Evolutionary conservation across 2,113 vertebrate genomes (phyloP).

Genomic region (Labeo catla): DNA sequence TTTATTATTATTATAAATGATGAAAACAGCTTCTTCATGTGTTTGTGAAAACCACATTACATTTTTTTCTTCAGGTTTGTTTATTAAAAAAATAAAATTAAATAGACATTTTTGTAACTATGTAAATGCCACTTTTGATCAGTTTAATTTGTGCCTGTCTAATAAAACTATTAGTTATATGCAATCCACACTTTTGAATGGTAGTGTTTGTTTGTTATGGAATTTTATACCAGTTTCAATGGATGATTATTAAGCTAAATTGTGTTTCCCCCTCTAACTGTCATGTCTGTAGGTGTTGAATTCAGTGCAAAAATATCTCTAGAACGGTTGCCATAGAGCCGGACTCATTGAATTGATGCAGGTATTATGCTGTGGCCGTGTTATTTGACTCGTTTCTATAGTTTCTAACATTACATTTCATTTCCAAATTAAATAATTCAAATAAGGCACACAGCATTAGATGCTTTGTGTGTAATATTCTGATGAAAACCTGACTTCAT

Average conservation of each 20-base stretch:
- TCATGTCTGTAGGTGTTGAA: not conserved
- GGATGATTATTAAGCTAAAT: not conserved
- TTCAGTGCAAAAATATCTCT: slow-evolving; percentile 25
- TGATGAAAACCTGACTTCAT: slow-evolving; percentile 68
- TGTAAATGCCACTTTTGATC: too few relatives aligned
- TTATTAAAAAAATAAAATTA: too few relatives aligned
- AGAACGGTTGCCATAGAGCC: slow-evolving; percentile 1
- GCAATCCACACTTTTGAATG: not conserved
- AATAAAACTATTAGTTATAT: too few relatives aligned
- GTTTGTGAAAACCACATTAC: too few relatives aligned
- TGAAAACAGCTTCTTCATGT: too few relatives aligned
- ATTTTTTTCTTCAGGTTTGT: too few relatives aligned
- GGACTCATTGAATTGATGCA: not conserved
- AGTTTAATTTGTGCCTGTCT: too few relatives aligned
- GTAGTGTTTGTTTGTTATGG: not conserved
- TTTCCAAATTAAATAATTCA: slow-evolving; percentile 67
- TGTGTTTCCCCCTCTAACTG: not conserved
- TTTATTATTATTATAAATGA: too few relatives aligned
- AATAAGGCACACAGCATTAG: slow-evolving; percentile 65
- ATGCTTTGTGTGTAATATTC: slow-evolving; percentile 60
- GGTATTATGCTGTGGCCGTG: not conserved
- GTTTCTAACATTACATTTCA: not conserved
- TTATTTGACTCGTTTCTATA: not conserved
- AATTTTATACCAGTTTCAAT: not conserved
- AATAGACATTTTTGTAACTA: too few relatives aligned